Evolutionary conservation across 23 tunicate genomes (phyloP), one percentile per base, ranked within the genome.

Genomic region (Ciona savignyi): DNA sequence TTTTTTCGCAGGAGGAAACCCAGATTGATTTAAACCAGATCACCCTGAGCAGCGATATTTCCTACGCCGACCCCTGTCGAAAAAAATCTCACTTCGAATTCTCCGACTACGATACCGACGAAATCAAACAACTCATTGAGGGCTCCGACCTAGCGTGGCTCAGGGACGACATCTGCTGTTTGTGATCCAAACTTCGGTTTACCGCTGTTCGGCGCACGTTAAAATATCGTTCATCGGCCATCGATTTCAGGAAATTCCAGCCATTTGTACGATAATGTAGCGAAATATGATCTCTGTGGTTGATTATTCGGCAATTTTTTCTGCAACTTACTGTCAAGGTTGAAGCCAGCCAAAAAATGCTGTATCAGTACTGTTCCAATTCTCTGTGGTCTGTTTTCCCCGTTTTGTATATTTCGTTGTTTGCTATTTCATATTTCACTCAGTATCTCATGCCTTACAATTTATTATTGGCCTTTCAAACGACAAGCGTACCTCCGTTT

Each of bases 51-150:
- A 34, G 73, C 32, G 67, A 66, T 15, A 81, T 73, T 3, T 66
- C 33, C 2, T 29, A 62, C 61, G 73, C 85, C 4, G 85, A 81
- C 33, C 78, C 85, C 27, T 65, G 67, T 23, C 72, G 64, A 35
- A 23, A 42, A 29, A 66, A 81, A 30, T 81, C 85, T 21, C 85
- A 81, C 32, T 81, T 81, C 63, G 85, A 81, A 22, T 65, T 72
- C 35, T 74, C 77, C 29, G 70, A 73, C 73, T 27, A 28, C 35
- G 65, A 66, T 67, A 72, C 31, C 26, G 85, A 81, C 73, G 85
- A 81, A 48, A 66, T 81, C 30, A 70, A 64, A 65, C 35, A 24
- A 28, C 24, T 81, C 0, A 63, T 81, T 42, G 78, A 81, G 32
- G 70, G 73, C 33, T 65, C 73, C 60, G 78, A 66, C 60, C 70